These are phyloP conservation scores for Volucella zonaria DNA, from an alignment of 2,888 invertebrate species.

Conservation along the genomic window DNA sequence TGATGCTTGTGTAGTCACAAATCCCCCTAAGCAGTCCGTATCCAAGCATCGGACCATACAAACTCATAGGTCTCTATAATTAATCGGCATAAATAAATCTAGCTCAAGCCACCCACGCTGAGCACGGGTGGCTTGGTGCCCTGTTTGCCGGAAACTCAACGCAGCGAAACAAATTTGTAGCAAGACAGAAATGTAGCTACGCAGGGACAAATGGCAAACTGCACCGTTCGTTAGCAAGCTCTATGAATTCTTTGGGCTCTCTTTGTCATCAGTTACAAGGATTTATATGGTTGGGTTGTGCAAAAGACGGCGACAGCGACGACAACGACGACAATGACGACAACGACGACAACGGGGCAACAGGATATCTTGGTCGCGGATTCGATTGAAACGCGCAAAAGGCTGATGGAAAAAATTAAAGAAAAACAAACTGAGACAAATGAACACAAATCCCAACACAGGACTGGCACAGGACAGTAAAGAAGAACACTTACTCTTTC, in stretches of 20 bases:
- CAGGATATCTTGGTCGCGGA: constrained; percentile 14
- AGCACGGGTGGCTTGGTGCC: not conserved
- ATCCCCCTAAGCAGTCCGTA: not conserved
- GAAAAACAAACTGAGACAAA: not conserved
- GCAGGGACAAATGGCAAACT: constrained; percentile 19
- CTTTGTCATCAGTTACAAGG: constrained; percentile 13
- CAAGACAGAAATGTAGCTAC: constrained; percentile 3
- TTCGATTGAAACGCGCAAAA: constrained; percentile 8
- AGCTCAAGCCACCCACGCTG: constrained; percentile 33
- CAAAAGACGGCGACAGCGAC: not conserved
- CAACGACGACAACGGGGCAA: constrained; percentile 5
- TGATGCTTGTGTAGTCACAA: not conserved
- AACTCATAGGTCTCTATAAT: constrained; percentile 31
- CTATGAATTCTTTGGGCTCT: not conserved
- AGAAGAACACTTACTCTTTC: constrained; percentile 5
- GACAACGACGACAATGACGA: not conserved
- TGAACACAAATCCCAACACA: constrained; percentile 25
- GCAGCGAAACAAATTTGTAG: constrained; percentile 10
- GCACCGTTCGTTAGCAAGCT: constrained; percentile 16
- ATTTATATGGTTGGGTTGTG: constrained; percentile 19
- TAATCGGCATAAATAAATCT: constrained; percentile 55
- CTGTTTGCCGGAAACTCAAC: constrained; percentile 8
- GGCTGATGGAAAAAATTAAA: not conserved
- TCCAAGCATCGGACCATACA: not conserved
- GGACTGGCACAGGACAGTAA: not conserved